A percentile compares a stretch with the other conserved stretches of the same genome.
Evolutionary conservation across 2,113 vertebrate genomes (phyloP).

Genomic region (Onychostoma macrolepis): DNA sequence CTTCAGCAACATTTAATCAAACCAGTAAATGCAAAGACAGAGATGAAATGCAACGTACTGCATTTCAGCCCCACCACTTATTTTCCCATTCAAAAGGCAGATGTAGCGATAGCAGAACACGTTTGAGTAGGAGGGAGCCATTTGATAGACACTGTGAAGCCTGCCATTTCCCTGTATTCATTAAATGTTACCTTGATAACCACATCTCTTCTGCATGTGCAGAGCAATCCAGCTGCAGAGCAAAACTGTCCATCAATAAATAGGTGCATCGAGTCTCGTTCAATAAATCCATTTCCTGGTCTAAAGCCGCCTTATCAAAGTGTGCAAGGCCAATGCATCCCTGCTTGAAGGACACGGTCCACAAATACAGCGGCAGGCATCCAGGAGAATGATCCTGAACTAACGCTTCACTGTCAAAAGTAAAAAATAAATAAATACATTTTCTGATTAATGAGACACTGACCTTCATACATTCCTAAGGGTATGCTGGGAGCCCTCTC

Average conservation of each 20-base stretch:
- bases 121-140: neutral
- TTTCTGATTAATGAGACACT: neutral
- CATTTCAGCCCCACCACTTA: neutral
- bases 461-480: neutral
- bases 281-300: conserved; percentile 53
- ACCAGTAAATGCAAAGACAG: neutral
- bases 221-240: neutral
- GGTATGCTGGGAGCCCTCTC: neutral
- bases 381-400: neutral
- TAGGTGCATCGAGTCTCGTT: conserved; percentile 19
- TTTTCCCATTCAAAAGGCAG: neutral
- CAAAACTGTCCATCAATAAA: conserved; percentile 21
- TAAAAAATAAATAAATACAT: neutral
- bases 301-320: conserved; percentile 54
- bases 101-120: neutral
- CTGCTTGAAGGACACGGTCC: conserved; percentile 27
- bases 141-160: neutral
- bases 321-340: conserved; percentile 9
- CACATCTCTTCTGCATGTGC: neutral
- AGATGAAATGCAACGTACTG: neutral
- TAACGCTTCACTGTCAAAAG: neutral
- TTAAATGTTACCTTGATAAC: neutral
- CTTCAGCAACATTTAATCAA: conserved; percentile 38
- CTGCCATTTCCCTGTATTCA: neutral
- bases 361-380: conserved; percentile 24